These are phyloP conservation scores for Lampropteryx suffumata DNA, from an alignment of 2,888 invertebrate genomes.

Conservation along the genomic window DNA sequence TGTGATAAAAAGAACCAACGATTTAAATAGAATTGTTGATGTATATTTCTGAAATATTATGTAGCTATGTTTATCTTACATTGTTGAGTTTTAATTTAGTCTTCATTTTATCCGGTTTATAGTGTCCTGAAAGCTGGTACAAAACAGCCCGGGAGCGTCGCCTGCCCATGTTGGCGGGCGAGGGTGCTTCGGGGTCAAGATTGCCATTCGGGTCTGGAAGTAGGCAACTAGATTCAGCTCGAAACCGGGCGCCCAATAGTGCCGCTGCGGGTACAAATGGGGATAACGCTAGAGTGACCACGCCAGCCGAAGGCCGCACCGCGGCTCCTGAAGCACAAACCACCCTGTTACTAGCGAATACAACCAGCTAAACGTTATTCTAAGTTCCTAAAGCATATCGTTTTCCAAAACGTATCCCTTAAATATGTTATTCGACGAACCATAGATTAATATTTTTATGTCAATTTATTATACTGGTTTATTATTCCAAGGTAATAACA, in stretches of 20 bases:
- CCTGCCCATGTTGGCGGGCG: conserved; percentile 94
- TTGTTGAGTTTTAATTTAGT: conserved; percentile 97
- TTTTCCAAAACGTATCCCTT: conserved; percentile 20
- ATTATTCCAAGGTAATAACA: conserved; percentile 1
- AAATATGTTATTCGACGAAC: not conserved
- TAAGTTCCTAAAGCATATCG: conserved; percentile 10
- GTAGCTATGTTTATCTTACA: conserved; percentile 82
- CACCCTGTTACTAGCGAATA: conserved; percentile 68
- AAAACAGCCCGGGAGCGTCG: conserved; percentile 96
- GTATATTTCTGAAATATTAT: too few relatives aligned
- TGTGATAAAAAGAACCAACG: too few relatives aligned
- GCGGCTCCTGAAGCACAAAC: conserved; percentile 82
- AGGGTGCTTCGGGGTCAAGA: conserved; percentile 90
- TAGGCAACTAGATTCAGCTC: conserved; percentile 90
- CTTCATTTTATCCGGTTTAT: conserved; percentile 96
- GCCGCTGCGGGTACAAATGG: conserved; percentile 88
- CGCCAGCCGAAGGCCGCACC: conserved; percentile 83
- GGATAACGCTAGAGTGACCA: conserved; percentile 84
- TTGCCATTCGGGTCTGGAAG: conserved; percentile 92
- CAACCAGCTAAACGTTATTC: conserved; percentile 13
- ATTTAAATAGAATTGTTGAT: too few relatives aligned
- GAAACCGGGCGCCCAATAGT: conserved; percentile 90
- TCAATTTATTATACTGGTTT: not conserved
- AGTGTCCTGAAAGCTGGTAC: conserved; percentile 98
- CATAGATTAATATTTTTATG: not conserved